phyloP scores from a whole-genome alignment of 1,140 invertebrate species.

The Drosophila jambulina region DNA sequence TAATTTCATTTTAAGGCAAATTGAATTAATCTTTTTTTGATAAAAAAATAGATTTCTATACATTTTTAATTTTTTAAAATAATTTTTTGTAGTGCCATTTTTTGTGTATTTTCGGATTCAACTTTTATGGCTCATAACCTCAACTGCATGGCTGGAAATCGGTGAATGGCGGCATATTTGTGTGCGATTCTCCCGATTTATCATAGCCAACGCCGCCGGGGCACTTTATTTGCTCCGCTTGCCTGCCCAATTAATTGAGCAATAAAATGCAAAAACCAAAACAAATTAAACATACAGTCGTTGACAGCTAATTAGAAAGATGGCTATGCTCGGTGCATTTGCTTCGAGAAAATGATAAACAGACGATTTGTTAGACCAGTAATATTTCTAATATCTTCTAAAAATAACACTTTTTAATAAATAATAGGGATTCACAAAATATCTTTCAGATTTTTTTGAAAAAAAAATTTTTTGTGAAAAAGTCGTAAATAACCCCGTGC shows the following conservation, averaged over 20 bases:
- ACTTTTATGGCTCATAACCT: conserved; percentile 70
- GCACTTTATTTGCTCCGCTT: conserved; percentile 36
- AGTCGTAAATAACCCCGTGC: too few relatives aligned
- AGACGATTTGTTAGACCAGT: too few relatives aligned
- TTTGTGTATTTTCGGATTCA: conserved; percentile 19
- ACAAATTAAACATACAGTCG: conserved; percentile 66
- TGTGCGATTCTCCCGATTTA: conserved; percentile 40
- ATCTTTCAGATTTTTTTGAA: too few relatives aligned
- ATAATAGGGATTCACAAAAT: too few relatives aligned
- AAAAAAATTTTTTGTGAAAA: too few relatives aligned
- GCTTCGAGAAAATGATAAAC: too few relatives aligned
- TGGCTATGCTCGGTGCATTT: too few relatives aligned
- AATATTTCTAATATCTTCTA: too few relatives aligned
- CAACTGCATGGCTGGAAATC: conserved; percentile 52
- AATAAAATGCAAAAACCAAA: conserved; percentile 51
- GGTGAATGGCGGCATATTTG: conserved; percentile 54
- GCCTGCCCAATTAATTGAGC: conserved; percentile 67
- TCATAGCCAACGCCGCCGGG: conserved; percentile 18
- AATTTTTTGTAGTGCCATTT: conserved; percentile 29
- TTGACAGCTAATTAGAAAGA: too few relatives aligned
- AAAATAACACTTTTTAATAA: too few relatives aligned
- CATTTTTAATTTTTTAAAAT: background rate
- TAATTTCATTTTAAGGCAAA: too few relatives aligned
- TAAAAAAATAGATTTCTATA: background rate
- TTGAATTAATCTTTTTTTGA: too few relatives aligned